Evolutionary conservation across 2,888 invertebrate species (phyloP).

Genomic region (Palloptera scutellata): DNA sequence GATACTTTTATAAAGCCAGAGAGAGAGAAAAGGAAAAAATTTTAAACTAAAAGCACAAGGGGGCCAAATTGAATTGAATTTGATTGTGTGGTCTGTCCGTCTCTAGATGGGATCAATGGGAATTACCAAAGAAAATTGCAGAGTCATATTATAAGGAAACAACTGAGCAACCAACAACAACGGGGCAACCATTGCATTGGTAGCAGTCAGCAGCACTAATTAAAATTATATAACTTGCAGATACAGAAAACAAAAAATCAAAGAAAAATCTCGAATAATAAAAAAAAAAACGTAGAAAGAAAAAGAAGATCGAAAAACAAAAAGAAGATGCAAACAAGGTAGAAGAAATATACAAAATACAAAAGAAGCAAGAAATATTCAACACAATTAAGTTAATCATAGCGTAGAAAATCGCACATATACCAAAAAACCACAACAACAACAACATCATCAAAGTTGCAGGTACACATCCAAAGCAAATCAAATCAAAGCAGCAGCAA

Average conservation of each 20-base stretch:
- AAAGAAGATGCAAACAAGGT: conserved; percentile 3
- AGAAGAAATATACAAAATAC: background rate
- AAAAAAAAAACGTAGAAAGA: conserved; percentile 7
- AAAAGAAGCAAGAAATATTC: background rate
- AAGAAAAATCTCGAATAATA: background rate
- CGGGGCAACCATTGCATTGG: background rate
- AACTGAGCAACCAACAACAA: conserved; percentile 10
- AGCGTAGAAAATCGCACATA: background rate
- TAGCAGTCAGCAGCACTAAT: background rate
- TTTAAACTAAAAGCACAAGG: conserved; percentile 10
- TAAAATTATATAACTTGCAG: conserved; percentile 25
- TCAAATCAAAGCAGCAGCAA: conserved; percentile 13
- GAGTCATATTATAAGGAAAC: conserved; percentile 27
- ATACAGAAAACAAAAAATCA: background rate
- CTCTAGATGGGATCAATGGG: conserved; percentile 22
- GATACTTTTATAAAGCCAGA: conserved; percentile 21
- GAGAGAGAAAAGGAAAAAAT: conserved; percentile 19
- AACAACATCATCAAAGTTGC: background rate
- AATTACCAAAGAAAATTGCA: conserved; percentile 23
- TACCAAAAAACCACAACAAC: background rate
- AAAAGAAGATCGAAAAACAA: background rate
- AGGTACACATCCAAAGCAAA: background rate
- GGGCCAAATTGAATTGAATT: background rate
- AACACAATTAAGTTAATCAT: background rate
- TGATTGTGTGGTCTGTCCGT: background rate